Base-by-base conservation (phyloP, 2,888 invertebrate genomes). In the Notocelia uddmanniana region DNA sequence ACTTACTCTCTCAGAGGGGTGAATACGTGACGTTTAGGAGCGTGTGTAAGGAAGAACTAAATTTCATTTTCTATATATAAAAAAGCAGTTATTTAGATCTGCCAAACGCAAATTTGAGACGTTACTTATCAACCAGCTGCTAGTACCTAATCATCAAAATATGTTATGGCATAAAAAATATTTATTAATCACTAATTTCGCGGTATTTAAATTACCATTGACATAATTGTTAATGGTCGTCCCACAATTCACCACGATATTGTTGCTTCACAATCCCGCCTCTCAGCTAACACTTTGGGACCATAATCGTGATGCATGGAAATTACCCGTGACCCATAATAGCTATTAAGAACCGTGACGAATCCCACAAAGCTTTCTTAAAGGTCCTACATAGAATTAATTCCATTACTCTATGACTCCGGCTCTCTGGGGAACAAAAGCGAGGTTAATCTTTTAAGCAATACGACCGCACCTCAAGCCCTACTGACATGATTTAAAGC, bases 361-460 rank as follows among this genome's bases (percentile, higher is more conserved):
- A 69, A 69, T 68, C 64, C 54, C 59, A 76, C 74, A 75, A 74
- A 73, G 70, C 74, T 73, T 70, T 75, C 72, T 74, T 68, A 79
- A 81, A 76, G 74, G 73, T 77, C 80, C 79, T 79, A 80, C 82
- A 81, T 78, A 81, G 78, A 82, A 81, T 83, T 84, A 84, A 86
- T 86, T 84, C 82, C 82, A 84, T 85, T 84, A 84, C 77, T 70
- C 77, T 77, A 77, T 78, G 77, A 78, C 77, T 76, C 77, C 75
- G 73, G 73, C 76, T 74, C 75, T 78, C 77, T 75, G 73, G 77
- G 79, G 82, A 82, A 86, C 84, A 85, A 85, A 83, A 78, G 81
- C 76, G 77, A 80, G 79, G 81, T 81, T 80, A 84, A 80, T 81
- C 81, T 79, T 81, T 84, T 82, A 83, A 80, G 82, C 81, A 84